Conservation (phyloP, 2,888 invertebrate genomes). For the Calameuta idolon region DNA sequence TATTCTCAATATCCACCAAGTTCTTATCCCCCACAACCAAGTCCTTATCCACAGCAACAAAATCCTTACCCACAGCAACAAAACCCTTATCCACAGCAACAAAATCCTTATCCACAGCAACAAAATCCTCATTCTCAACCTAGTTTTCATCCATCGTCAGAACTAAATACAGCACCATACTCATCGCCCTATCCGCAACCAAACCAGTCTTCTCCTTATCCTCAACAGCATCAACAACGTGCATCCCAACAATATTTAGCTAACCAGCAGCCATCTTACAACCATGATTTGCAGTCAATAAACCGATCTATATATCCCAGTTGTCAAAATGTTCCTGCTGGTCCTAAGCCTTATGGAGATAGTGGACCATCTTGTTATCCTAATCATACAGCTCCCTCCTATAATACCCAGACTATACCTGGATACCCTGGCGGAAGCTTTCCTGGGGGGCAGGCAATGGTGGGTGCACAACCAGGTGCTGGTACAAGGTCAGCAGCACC, state of each 20-base stretch:
- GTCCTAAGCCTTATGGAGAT: neutral
- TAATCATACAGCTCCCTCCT: conserved; percentile 34
- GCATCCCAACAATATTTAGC: conserved; percentile 17
- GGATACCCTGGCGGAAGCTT: conserved; percentile 42
- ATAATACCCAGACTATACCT: conserved; percentile 30
- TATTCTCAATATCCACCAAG: conserved; percentile 27
- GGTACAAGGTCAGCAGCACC: conserved; percentile 36
- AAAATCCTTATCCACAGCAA: conserved; percentile 28
- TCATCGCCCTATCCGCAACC: conserved; percentile 50
- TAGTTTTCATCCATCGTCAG: conserved; percentile 60
- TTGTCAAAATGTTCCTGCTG: conserved; percentile 18
- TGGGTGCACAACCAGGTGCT: conserved; percentile 42
- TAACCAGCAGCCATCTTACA: conserved; percentile 25
- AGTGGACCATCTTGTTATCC: conserved; percentile 8
- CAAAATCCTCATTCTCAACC: conserved; percentile 52
- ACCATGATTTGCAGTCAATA: conserved; percentile 13
- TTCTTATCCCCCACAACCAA: conserved; percentile 26
- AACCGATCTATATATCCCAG: conserved; percentile 23
- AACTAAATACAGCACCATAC: conserved; percentile 47
- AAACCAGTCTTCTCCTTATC: conserved; percentile 36
- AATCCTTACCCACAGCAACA: conserved; percentile 30
- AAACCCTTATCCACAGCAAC: conserved; percentile 44
- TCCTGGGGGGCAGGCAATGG: conserved; percentile 60
- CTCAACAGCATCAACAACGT: conserved; percentile 24
- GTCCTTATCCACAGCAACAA: conserved; percentile 30